Percentiles rank a stretch among this genome's conserved stretches.
These are phyloP conservation scores for Pogonognathellus flavescens DNA, from an alignment of 1,140 invertebrate genomes.

Conservation along the genomic window DNA sequence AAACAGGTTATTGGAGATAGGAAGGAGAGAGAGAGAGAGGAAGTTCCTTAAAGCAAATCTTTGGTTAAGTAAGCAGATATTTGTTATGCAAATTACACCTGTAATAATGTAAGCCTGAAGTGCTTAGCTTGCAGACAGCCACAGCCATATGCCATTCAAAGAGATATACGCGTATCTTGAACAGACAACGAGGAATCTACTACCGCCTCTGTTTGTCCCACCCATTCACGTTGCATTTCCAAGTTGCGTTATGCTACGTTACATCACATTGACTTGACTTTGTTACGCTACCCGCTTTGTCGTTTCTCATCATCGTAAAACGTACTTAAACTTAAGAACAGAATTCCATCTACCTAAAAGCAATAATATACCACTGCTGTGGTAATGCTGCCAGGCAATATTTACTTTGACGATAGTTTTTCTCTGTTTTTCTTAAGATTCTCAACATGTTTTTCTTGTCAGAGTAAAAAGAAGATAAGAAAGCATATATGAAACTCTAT, in stretches of 20 bases:
- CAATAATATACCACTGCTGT: no score
- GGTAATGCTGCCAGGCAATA: no score
- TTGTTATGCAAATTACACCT: slow-evolving; percentile 21
- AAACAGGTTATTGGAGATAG: background rate
- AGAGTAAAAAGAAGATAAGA: background rate
- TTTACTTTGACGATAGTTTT: background rate
- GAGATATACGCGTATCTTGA: no score
- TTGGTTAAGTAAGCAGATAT: background rate
- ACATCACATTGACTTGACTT: slow-evolving; percentile 21
- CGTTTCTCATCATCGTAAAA: no score
- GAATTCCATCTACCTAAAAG: no score
- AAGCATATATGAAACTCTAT: no score
- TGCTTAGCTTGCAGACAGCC: no score
- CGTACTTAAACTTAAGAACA: no score
- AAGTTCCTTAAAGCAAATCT: background rate
- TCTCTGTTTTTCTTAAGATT: background rate
- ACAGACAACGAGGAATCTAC: no score
- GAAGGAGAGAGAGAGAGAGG: background rate
- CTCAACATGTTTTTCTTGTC: background rate
- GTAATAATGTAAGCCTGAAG: background rate
- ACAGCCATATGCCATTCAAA: no score
- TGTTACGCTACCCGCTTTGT: slow-evolving; percentile 7
- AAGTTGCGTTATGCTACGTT: background rate
- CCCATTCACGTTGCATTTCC: slow-evolving; percentile 14
- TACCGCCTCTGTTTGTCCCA: background rate